A percentile compares a stretch with the other conserved stretches of the same genome.
Evolutionary conservation across 2,797 vertebrate genomes (phyloP).

Genomic region (Calcarius lapponicus): DNA sequence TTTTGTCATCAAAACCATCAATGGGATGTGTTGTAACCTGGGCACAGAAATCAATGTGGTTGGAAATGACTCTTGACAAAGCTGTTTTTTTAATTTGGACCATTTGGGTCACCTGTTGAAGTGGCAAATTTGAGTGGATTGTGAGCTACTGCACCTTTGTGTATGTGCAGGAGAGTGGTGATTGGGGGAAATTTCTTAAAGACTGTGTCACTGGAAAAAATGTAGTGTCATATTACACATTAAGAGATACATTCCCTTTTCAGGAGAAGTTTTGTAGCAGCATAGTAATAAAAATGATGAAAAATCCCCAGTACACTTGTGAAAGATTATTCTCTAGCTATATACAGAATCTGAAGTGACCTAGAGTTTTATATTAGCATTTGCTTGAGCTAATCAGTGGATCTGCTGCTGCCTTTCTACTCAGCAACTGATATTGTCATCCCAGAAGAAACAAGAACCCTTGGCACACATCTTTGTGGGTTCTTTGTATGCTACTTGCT

Average conservation of each 20-base stretch:
- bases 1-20: not conserved
- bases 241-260: not conserved
- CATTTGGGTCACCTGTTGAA: not conserved
- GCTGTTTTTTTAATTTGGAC: not conserved
- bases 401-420: not conserved
- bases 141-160: not conserved
- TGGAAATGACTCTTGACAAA: not conserved
- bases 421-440: not conserved
- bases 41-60: not conserved
- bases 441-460: not conserved
- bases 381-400: constrained; percentile 20
- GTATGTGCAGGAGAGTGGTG: not conserved
- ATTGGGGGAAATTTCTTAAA: not conserved
- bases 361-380: not conserved
- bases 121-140: not conserved
- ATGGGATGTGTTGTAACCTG: not conserved
- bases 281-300: constrained; percentile 3
- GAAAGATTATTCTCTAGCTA: not conserved
- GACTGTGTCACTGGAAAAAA: not conserved
- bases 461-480: not conserved
- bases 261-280: not conserved
- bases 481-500: not conserved
- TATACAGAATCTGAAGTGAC: not conserved
- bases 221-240: not conserved
- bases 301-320: not conserved